Percentiles rank a stretch among this genome's conserved stretches.
Evolutionary conservation across 2,888 invertebrate species (phyloP).

Genomic region (Cabera pusaria): DNA sequence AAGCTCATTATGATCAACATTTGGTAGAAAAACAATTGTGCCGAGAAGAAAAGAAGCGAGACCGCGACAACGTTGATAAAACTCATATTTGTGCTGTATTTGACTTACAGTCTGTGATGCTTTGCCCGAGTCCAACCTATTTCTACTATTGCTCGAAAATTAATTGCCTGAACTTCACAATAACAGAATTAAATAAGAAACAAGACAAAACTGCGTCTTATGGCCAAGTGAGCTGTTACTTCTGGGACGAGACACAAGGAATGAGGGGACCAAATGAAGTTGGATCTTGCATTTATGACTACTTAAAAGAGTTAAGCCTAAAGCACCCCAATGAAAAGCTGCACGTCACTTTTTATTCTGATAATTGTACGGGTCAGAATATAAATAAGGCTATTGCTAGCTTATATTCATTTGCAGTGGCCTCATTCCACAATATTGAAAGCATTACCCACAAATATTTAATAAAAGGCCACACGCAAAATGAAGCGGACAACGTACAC

Average conservation of each 20-base stretch:
- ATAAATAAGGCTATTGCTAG: slow-evolving; percentile 2
- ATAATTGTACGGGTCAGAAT: slow-evolving; percentile 6
- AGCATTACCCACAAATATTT: background rate
- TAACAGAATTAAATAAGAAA: slow-evolving; percentile 1
- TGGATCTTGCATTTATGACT: slow-evolving; percentile 1
- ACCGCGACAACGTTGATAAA: slow-evolving; percentile 26
- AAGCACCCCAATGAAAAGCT: slow-evolving; percentile 1
- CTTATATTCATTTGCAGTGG: background rate
- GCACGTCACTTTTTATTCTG: slow-evolving; percentile 3
- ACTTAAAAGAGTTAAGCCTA: background rate
- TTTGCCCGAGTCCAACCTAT: slow-evolving; percentile 19
- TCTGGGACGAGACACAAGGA: slow-evolving; percentile 4
- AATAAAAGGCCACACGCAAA: slow-evolving; percentile 2
- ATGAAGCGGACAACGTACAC: background rate
- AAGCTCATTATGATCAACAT: slow-evolving; percentile 30
- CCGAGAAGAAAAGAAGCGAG: slow-evolving; percentile 30
- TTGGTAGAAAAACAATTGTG: slow-evolving; percentile 28
- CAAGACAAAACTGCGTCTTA: background rate
- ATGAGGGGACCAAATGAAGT: slow-evolving; percentile 1
- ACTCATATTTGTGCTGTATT: slow-evolving; percentile 25
- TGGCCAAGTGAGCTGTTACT: slow-evolving; percentile 4
- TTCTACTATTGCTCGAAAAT: slow-evolving; percentile 22
- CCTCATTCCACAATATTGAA: background rate
- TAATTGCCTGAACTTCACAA: slow-evolving; percentile 12
- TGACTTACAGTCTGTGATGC: slow-evolving; percentile 34